Base-by-base conservation (phyloP, 2,113 vertebrate species). In the Corythaeola cristata region DNA sequence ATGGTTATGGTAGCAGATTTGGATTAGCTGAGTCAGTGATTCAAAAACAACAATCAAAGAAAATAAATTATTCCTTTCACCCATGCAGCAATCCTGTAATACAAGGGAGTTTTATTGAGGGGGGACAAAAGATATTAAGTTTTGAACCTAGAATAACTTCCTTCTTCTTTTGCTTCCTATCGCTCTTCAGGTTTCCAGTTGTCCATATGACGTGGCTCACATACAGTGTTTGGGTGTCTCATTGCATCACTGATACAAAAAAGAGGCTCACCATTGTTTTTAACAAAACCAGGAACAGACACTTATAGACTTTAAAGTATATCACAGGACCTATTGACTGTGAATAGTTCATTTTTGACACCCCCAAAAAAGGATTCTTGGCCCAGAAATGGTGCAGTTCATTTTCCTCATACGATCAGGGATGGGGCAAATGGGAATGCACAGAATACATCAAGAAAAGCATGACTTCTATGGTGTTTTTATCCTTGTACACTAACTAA, bases 341-440 rank as follows among this genome's bases (percentile, higher is more conserved):
- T 93, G 59, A 89, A 92, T 72, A 77, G 52, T 3, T 37, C 35
- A 28, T 64, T 90, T 95, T 23, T 87, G 23, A 68, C 41, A n/a
- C 1, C 24, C 30, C 6, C 1, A 7, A 12, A 45, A 76, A 62
- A 49, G 15, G 11, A 23, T 32, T 77, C 27, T 63, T 74, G 60
- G 22, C 35, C 10, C 28, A 86, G 13, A 0, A 60, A 45, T 60
- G 0, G 0, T 41, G 12, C 21, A 37, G 33, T 45, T 78, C 23
- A 12, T 92, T 91, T 26, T 78, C 22, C 37, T 91, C 89, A 87
- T 62, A 67, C 89, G 86, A 87, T 81, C 11, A 11, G 17, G 15
- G 24, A 6, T 62, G 14, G 23, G 35, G 5, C 8, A 85, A 92
- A 49, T 5, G 4, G 4, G 27, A 92, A 82, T 11, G 15, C 30